A percentile compares a stretch with the other conserved stretches of the same genome.
Conservation (phyloP, 2,113 vertebrate genomes). For the Ochotona curzoniae region DNA sequence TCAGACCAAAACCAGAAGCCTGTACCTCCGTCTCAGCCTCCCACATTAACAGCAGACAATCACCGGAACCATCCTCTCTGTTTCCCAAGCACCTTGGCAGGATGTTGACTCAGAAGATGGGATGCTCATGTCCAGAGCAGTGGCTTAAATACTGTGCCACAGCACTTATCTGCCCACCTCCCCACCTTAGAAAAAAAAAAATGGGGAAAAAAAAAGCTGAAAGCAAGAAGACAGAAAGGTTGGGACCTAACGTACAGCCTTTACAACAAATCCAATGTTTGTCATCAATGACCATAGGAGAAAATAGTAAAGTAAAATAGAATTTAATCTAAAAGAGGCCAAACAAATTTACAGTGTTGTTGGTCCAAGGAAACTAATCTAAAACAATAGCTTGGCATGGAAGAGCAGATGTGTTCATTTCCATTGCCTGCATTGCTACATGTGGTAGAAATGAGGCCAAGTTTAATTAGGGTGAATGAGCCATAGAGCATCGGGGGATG, state of each 20-base stretch:
- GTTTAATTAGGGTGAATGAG: slow-evolving; percentile 54
- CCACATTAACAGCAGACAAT: no score
- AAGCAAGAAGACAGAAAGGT: not conserved
- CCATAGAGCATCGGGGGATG: slow-evolving; percentile 30
- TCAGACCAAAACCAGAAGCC: no score
- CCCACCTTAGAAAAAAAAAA: not conserved
- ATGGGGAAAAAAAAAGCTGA: not conserved
- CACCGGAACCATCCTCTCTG: no score
- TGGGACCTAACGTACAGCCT: not conserved
- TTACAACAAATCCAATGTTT: not conserved
- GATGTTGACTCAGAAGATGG: no score
- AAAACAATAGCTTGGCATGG: slow-evolving; percentile 1
- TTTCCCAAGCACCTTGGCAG: no score
- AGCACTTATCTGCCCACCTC: no score
- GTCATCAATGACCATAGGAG: not conserved
- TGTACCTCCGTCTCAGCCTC: no score
- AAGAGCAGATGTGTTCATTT: not conserved
- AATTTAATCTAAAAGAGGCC: not conserved
- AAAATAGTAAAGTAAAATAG: slow-evolving; percentile 21
- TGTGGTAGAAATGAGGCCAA: slow-evolving; percentile 29
- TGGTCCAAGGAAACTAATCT: not conserved
- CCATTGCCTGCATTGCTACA: not conserved
- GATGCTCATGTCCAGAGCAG: no score
- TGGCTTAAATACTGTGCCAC: no score
- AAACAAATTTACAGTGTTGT: not conserved